Conservation (phyloP, 2,113 vertebrate genomes). For the Tauraco erythrolophus region DNA sequence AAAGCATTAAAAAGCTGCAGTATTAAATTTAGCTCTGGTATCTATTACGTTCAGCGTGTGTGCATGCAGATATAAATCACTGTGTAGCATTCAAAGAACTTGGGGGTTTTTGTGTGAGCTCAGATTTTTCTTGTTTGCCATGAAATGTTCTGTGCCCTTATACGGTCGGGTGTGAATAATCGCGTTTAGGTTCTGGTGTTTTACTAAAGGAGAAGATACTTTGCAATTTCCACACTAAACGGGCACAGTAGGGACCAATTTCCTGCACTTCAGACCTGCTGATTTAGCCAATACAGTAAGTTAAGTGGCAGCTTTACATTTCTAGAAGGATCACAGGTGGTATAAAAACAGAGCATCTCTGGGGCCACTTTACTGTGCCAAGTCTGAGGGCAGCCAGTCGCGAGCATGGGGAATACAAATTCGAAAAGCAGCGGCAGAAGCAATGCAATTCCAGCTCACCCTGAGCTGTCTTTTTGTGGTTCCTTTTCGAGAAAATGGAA, state of each 20-base stretch:
- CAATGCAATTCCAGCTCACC: slow-evolving; percentile 2
- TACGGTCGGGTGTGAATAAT: slow-evolving; percentile 39
- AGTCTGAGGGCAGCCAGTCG: slow-evolving; percentile 13
- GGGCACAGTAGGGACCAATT: slow-evolving; percentile 78
- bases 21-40: slow-evolving; percentile 35
- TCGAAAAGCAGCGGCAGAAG: slow-evolving; percentile 64
- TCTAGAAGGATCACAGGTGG: slow-evolving; percentile 77
- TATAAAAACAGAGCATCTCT: slow-evolving; percentile 68
- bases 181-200: slow-evolving; percentile 56
- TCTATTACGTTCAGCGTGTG: neutral
- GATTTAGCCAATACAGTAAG: slow-evolving; percentile 76
- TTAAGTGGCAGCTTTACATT: slow-evolving; percentile 71
- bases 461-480: slow-evolving; percentile 73
- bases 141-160: slow-evolving; percentile 32
- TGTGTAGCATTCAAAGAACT: neutral
- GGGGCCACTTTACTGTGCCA: slow-evolving; percentile 44
- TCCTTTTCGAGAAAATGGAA: slow-evolving; percentile 77
- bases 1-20: slow-evolving; percentile 41
- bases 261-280: slow-evolving; percentile 73
- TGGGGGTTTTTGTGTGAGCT: neutral
- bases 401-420: slow-evolving; percentile 74
- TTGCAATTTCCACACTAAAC: slow-evolving; percentile 67
- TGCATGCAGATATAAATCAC: neutral
- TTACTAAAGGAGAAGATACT: slow-evolving; percentile 68
- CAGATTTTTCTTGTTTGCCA: slow-evolving; percentile 24